A percentile compares a stretch with the other conserved stretches of the same genome.
Evolutionary conservation across 2,113 vertebrate species (phyloP).

Genomic region (Aptenodytes forsteri): DNA sequence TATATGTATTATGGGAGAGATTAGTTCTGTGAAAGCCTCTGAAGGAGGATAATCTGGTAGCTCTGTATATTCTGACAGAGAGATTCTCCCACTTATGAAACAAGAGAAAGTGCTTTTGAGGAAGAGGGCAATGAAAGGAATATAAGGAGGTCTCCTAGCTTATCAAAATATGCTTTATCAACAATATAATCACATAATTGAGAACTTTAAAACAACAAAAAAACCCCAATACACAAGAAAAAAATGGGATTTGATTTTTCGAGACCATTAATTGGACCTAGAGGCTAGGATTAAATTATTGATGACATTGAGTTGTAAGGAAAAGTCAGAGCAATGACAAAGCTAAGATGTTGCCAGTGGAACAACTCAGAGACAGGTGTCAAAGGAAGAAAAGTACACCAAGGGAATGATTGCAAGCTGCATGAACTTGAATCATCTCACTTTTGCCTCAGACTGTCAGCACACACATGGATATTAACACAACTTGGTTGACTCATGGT

Average conservation of each 20-base stretch:
- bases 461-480: not conserved
- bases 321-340: not conserved
- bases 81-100: conserved; percentile 5
- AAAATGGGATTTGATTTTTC: not conserved
- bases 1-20: conserved; percentile 61
- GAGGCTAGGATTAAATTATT: not conserved
- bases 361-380: not conserved
- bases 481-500: not conserved
- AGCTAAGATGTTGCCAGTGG: not conserved
- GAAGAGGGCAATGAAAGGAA: not conserved
- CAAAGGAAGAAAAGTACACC: not conserved
- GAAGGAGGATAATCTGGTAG: conserved; percentile 57
- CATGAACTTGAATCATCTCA: not conserved
- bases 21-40: conserved; percentile 56
- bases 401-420: not conserved
- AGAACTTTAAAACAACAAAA: not conserved
- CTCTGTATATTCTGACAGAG: conserved; percentile 15
- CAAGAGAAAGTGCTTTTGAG: conserved; percentile 15
- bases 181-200: not conserved
- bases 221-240: not conserved
- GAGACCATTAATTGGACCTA: not conserved
- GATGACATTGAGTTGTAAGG: not conserved
- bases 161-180: not conserved
- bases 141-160: not conserved
- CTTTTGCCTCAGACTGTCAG: not conserved